phyloP scores from a whole-genome alignment of 2,888 invertebrate species.

The Sphaerophoria rueppellii region DNA sequence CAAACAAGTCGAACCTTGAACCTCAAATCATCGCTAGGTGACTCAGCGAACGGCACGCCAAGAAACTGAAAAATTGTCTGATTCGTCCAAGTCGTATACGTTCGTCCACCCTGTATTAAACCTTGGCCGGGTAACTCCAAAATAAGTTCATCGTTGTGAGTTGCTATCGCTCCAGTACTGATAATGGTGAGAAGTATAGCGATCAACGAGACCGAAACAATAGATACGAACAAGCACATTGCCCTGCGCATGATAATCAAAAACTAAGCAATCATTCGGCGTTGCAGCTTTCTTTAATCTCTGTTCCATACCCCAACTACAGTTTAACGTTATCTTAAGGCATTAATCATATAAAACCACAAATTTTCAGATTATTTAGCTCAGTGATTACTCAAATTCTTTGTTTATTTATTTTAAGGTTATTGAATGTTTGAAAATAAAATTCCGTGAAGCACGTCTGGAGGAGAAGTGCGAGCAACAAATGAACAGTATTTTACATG shows the following conservation, averaged over 20 bases:
- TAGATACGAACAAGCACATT: slow-evolving; percentile 49
- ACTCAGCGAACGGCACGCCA: slow-evolving; percentile 80
- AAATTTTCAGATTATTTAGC: slow-evolving; percentile 1
- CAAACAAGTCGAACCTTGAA: slow-evolving; percentile 77
- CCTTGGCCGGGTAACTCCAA: slow-evolving; percentile 77
- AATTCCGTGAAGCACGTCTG: slow-evolving; percentile 89
- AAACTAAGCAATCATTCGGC: slow-evolving; percentile 5
- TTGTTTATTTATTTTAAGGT: slow-evolving; percentile 77
- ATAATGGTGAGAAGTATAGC: slow-evolving; percentile 34
- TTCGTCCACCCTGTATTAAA: slow-evolving; percentile 77
- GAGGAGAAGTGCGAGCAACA: slow-evolving; percentile 91
- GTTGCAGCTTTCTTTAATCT: slow-evolving; percentile 19
- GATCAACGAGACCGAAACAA: slow-evolving; percentile 35
- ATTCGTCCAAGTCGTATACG: slow-evolving; percentile 78
- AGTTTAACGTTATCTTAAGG: slow-evolving; percentile 33
- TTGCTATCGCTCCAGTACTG: slow-evolving; percentile 27
- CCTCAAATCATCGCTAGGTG: slow-evolving; percentile 77
- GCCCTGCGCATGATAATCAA: slow-evolving; percentile 32
- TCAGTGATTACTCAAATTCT: background rate
- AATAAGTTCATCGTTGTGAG: slow-evolving; percentile 25
- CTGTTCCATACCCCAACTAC: background rate
- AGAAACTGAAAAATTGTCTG: slow-evolving; percentile 79
- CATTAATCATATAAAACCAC: slow-evolving; percentile 12
- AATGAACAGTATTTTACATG: slow-evolving; percentile 91
- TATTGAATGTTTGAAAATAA: slow-evolving; percentile 91